These are phyloP conservation scores for Galerucella pusilla DNA, from an alignment of 2,888 invertebrate species.

Conservation along the genomic window DNA sequence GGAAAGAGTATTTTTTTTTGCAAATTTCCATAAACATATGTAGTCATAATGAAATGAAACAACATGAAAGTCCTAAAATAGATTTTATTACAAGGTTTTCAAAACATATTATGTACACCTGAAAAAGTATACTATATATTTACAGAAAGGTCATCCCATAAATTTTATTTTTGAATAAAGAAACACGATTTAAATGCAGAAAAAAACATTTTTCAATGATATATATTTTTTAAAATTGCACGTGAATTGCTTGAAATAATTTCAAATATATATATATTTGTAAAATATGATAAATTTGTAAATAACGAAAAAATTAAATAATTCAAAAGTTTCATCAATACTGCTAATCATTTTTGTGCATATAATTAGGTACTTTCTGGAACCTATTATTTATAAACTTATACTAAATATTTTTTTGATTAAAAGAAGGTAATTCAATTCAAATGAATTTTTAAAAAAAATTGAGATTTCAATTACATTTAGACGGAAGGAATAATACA, in stretches of 20 bases:
- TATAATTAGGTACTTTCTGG: not conserved
- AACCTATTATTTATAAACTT: not conserved
- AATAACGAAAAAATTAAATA: not conserved
- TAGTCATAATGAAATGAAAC: not conserved
- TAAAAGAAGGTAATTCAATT: not conserved
- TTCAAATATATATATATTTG: not conserved
- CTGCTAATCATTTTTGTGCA: not conserved
- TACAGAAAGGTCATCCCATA: not conserved
- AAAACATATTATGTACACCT: conserved; percentile 5
- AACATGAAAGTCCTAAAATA: not conserved
- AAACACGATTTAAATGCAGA: not conserved
- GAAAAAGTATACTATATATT: conserved; percentile 10
- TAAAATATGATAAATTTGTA: not conserved
- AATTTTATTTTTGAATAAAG: not conserved
- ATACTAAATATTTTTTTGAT: not conserved
- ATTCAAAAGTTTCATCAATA: not conserved
- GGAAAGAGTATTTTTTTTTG: too few species aligned
- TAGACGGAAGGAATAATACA: too few species aligned
- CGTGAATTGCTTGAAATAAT: not conserved
- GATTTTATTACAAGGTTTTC: not conserved
- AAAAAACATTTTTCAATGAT: not conserved
- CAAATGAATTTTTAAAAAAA: not conserved
- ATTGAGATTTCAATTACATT: not conserved
- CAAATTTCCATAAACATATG: not conserved
- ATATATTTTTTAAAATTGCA: not conserved